Percentiles rank a stretch among this genome's conserved stretches.
These are phyloP conservation scores for Agrochola circellaris DNA, from an alignment of 2,888 invertebrate genomes.

Conservation along the genomic window DNA sequence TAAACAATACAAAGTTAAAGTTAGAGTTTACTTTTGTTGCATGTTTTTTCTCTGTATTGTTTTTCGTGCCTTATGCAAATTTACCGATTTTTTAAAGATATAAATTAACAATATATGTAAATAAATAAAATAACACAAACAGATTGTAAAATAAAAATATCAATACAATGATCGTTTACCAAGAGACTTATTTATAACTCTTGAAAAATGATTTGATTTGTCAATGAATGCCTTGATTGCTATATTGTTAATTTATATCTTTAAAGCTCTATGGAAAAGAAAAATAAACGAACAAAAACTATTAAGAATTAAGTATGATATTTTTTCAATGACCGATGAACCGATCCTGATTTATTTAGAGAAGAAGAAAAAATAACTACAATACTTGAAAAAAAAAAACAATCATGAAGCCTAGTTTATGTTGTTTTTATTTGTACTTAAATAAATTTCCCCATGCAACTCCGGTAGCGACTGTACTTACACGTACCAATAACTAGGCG, in stretches of 20 bases:
- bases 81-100: background rate
- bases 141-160: background rate
- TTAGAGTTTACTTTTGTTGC: background rate
- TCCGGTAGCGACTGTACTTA: conserved; percentile 57
- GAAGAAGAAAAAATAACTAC: background rate
- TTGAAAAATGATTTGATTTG: too few species aligned
- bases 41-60: too few species aligned
- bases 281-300: background rate
- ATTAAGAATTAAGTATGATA: too few species aligned
- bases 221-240: too few species aligned
- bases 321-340: background rate
- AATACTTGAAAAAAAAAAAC: background rate
- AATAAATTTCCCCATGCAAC: conserved; percentile 1
- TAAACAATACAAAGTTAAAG: background rate
- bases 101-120: too few species aligned
- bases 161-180: too few species aligned
- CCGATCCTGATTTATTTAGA: background rate
- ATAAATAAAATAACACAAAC: background rate
- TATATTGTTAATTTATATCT: too few species aligned
- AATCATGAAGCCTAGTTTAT: background rate
- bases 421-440: background rate
- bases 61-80: background rate
- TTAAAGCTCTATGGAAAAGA: background rate
- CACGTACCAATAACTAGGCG: conserved; percentile 58
- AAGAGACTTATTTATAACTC: background rate